Evolutionary conservation across 1,140 invertebrate species (phyloP).

Genomic region (Phenacoccus solenopsis): DNA sequence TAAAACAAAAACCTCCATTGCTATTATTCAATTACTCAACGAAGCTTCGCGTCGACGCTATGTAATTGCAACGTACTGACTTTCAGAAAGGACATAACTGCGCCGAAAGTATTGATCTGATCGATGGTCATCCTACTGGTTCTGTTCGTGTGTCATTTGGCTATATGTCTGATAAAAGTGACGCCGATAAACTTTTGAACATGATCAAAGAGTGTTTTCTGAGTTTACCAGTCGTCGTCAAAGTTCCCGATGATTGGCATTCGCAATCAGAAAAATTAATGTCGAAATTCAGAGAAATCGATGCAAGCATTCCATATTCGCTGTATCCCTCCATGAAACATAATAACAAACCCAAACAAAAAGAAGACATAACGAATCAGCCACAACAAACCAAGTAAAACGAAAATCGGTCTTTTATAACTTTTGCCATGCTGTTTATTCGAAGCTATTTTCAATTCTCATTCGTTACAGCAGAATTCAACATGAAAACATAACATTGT

Average conservation of each 20-base stretch:
- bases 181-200: constrained; percentile 55
- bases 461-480: neutral
- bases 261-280: neutral
- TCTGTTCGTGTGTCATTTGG: constrained; percentile 86
- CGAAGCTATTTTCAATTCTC: too few species aligned
- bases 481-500: constrained; percentile 27
- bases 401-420: too few species aligned
- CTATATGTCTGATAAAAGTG: constrained; percentile 64
- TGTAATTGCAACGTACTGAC: too few species aligned
- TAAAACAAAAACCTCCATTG: too few species aligned
- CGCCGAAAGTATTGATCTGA: constrained; percentile 75
- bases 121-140: constrained; percentile 83
- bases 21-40: too few species aligned
- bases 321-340: too few species aligned
- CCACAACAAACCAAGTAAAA: too few species aligned
- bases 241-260: constrained; percentile 21
- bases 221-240: constrained; percentile 24
- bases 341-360: too few species aligned
- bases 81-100: constrained; percentile 75
- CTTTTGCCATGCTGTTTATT: too few species aligned
- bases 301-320: too few species aligned
- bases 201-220: constrained; percentile 63
- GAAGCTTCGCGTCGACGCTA: too few species aligned
- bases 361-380: too few species aligned
- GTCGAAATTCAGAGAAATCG: neutral